Base-by-base conservation (phyloP, 2,888 invertebrate genomes). In the Lissonota sp. region DNA sequence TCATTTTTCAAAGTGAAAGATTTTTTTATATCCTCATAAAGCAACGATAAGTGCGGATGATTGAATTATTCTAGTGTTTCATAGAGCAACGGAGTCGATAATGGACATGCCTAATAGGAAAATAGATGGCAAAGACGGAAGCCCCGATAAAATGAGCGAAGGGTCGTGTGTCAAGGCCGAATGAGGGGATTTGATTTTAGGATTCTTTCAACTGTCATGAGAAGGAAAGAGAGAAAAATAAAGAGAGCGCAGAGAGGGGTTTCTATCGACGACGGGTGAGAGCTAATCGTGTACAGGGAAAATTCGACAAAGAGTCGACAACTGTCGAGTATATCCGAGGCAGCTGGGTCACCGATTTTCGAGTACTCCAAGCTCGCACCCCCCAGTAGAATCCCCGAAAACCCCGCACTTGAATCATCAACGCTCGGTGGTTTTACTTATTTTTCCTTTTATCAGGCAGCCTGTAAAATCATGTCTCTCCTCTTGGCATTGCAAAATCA, bases 291-390 rank as follows among this genome's bases (percentile, higher is more conserved):
- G 85, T 85, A 87, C 42, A 14, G 49, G 42, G 87, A 87, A 85
- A 89, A 89, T 89, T 89, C 88, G 88, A 90, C 89, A 90, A 89
- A 90, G 90, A 87, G 87, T 87, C 90, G 87, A 87, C 90, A 88
- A 89, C 88, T 88, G 90, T 89, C 87, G 84, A 84, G 14, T 82
- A 84, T 80, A 84, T 80, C 62, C n/a, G 67, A 55, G 39, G 86
- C 90, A 90, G 90, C 90, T 89, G 89, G 89, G 86, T 86, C 87
- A 87, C 87, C 85, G 81, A 87, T 79, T 86, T 40, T 85, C 78
- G 79, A 87, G 86, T 83, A 81, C 70, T 72, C 51, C 42, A 57
- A 53, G 53, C 53, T 0, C 7, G 67, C 69, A 71, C 72, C 77
- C 79, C 63, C 62, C 49, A 10, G 72, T 57, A 53, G 44, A 37